These are phyloP conservation scores for Drosophila pseudotakahashii DNA, from an alignment of 2,888 invertebrate genomes.

Conservation along the genomic window DNA sequence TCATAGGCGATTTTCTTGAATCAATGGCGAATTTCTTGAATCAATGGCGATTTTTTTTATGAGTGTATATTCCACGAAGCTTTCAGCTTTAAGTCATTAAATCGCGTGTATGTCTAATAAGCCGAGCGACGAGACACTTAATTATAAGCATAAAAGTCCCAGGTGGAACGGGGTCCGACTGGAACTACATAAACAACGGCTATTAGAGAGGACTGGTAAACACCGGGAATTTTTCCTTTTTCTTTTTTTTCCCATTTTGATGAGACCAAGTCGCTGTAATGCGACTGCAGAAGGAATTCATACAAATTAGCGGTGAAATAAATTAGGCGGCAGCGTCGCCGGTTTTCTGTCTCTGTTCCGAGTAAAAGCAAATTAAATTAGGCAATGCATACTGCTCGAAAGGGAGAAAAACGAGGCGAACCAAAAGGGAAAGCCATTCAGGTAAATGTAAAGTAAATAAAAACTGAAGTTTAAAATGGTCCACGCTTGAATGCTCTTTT, in stretches of 20 bases:
- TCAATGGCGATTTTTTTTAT: too few species aligned
- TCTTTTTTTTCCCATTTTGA: slow-evolving; percentile 48
- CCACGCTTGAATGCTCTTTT: slow-evolving; percentile 18
- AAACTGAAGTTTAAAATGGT: neutral
- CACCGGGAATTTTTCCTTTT: slow-evolving; percentile 49
- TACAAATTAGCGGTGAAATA: slow-evolving; percentile 76
- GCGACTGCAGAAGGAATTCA: slow-evolving; percentile 65
- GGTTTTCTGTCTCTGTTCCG: slow-evolving; percentile 19
- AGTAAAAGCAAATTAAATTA: slow-evolving; percentile 65
- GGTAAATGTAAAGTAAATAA: slow-evolving; percentile 55
- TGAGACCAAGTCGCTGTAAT: slow-evolving; percentile 51
- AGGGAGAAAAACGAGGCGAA: slow-evolving; percentile 5
- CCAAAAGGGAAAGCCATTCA: slow-evolving; percentile 29
- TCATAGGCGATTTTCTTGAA: too few species aligned
- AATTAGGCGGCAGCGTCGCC: slow-evolving; percentile 52
- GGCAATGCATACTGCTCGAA: slow-evolving; percentile 28
- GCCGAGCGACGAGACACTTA: slow-evolving; percentile 57
- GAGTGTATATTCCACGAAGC: neutral
- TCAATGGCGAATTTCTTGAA: too few species aligned
- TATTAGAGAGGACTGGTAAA: slow-evolving; percentile 41
- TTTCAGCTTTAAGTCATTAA: slow-evolving; percentile 13
- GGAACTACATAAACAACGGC: slow-evolving; percentile 42
- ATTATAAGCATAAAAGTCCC: slow-evolving; percentile 67
- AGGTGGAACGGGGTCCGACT: slow-evolving; percentile 30
- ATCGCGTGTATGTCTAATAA: slow-evolving; percentile 17